Conservation (phyloP, 2,797 vertebrate species). For the Dicrostonyx torquatus region DNA sequence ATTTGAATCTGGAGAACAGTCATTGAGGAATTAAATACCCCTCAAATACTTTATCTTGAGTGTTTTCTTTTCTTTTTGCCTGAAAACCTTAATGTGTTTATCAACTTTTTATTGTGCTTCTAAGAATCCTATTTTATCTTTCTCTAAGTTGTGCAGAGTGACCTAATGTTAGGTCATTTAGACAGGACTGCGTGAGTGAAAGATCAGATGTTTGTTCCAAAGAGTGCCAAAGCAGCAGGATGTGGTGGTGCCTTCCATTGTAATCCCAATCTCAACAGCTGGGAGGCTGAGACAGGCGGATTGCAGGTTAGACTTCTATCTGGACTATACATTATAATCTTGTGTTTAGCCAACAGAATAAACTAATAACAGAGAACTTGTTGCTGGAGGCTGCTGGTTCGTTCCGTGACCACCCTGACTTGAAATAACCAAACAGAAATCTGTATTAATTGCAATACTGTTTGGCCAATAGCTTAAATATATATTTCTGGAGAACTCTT, state of each 20-base stretch:
- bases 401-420: no score
- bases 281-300: not conserved
- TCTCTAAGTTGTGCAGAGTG: not conserved
- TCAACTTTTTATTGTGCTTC: not conserved
- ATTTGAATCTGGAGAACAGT: constrained; percentile 37
- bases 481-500: no score
- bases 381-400: no score
- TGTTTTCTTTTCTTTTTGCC: not conserved
- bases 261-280: not conserved
- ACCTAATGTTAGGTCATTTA: not conserved
- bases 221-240: not conserved
- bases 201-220: not conserved
- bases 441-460: no score
- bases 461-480: no score
- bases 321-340: not conserved
- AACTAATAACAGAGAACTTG: not conserved
- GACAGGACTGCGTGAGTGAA: not conserved
- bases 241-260: not conserved
- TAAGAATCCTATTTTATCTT: constrained; percentile 1
- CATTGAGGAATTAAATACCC: constrained; percentile 4
- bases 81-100: constrained; percentile 32
- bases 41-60: constrained; percentile 26
- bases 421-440: no score
- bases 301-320: not conserved
- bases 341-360: not conserved